These are phyloP conservation scores for Halichoerus grypus DNA, from an alignment of 2,113 vertebrate species.

Conservation along the genomic window DNA sequence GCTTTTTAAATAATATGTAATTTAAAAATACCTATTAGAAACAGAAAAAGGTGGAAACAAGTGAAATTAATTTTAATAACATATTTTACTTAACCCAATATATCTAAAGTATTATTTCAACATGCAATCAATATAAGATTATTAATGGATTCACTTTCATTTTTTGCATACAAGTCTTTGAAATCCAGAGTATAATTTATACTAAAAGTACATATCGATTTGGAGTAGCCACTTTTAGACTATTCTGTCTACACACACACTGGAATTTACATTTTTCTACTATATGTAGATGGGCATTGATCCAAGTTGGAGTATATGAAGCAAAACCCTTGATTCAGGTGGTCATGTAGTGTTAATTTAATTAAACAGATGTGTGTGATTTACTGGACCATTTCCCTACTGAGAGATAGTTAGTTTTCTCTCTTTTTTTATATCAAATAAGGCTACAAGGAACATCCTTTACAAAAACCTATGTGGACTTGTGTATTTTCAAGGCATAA, in stretches of 20 bases:
- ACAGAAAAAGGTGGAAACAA: background rate
- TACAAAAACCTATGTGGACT: background rate
- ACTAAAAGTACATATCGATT: background rate
- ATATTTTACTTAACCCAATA: slow-evolving; percentile 11
- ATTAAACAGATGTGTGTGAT: background rate
- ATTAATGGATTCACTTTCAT: background rate
- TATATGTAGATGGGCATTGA: background rate
- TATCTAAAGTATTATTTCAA: background rate
- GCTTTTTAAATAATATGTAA: background rate
- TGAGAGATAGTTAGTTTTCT: background rate
- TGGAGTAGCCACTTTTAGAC: background rate
- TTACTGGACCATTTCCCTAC: background rate
- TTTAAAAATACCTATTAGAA: background rate
- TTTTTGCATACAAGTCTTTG: background rate
- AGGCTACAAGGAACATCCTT: background rate
- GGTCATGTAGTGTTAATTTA: background rate
- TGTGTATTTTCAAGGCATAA: background rate
- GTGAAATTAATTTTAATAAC: background rate
- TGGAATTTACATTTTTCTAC: background rate
- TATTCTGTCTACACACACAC: background rate
- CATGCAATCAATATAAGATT: background rate
- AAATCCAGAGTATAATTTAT: slow-evolving; percentile 12
- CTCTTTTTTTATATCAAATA: slow-evolving; percentile 42
- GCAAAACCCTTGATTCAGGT: background rate
- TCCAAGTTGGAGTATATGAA: background rate